Evolutionary conservation across 2,888 invertebrate genomes (phyloP).

Genomic region (Amblyteles armatorius): DNA sequence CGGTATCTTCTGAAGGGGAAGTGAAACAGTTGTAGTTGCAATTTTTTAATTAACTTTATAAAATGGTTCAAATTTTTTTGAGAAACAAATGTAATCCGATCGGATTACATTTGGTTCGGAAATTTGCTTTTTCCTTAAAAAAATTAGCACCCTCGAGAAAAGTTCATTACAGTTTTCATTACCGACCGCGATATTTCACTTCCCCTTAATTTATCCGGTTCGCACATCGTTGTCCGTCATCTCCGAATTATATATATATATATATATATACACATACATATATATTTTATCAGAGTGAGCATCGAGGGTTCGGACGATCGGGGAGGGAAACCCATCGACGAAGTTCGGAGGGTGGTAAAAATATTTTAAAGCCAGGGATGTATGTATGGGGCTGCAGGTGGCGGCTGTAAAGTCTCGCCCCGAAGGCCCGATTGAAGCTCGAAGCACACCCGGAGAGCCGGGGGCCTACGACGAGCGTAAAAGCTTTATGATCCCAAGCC

Average conservation of each 20-base stretch:
- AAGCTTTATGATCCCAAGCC: constrained; percentile 74
- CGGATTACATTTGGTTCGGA: too few species aligned
- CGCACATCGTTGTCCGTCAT: constrained; percentile 65
- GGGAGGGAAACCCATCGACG: background rate
- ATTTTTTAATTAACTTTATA: too few species aligned
- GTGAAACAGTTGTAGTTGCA: too few species aligned
- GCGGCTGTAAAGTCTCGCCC: constrained; percentile 41
- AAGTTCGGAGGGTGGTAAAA: constrained; percentile 9
- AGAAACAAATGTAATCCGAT: too few species aligned
- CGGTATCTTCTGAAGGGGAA: too few species aligned
- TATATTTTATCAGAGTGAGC: too few species aligned
- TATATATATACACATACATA: background rate
- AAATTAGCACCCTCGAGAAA: too few species aligned
- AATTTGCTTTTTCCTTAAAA: too few species aligned
- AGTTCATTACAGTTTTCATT: too few species aligned
- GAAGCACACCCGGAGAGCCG: constrained; percentile 14
- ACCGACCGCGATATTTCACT: too few species aligned
- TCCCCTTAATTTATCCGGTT: constrained; percentile 57
- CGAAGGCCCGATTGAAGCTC: constrained; percentile 34
- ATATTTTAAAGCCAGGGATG: background rate
- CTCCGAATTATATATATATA: background rate
- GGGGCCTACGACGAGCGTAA: constrained; percentile 68
- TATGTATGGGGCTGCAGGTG: constrained; percentile 26
- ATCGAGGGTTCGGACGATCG: background rate
- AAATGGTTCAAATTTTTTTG: too few species aligned